Conservation (phyloP, 1,140 invertebrate genomes). For the Chymomyza costata region DNA sequence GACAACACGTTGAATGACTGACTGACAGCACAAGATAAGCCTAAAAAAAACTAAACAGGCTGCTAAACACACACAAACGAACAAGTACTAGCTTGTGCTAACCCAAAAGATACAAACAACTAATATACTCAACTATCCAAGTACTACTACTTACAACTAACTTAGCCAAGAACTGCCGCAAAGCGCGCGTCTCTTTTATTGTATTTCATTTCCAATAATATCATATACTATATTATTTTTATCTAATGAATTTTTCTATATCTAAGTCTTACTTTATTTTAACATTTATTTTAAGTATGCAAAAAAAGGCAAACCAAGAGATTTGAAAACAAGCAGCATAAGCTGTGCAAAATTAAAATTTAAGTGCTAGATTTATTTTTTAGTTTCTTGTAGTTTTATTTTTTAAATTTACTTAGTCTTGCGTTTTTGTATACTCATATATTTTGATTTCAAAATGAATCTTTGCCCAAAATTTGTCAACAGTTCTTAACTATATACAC, state of each 20-base stretch:
- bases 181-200: constrained; percentile 49
- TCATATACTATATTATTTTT: constrained; percentile 37
- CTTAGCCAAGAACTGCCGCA: constrained; percentile 36
- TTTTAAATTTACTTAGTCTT: too few relatives aligned
- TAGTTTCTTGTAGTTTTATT: constrained; percentile 32
- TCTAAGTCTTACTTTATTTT: constrained; percentile 59
- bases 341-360: constrained; percentile 37
- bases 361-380: constrained; percentile 50
- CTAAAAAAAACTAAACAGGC: too few relatives aligned
- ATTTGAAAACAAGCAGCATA: constrained; percentile 49
- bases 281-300: constrained; percentile 63
- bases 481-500: too few relatives aligned
- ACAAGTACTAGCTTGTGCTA: background rate
- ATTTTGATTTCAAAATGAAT: too few relatives aligned
- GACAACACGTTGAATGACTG: too few relatives aligned
- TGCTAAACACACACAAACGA: too few relatives aligned
- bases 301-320: constrained; percentile 48
- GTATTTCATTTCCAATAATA: constrained; percentile 18
- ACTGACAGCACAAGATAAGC: too few relatives aligned
- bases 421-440: too few relatives aligned
- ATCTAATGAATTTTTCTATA: constrained; percentile 39
- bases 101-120: constrained; percentile 11
- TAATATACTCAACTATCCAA: constrained; percentile 9
- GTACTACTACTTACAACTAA: constrained; percentile 21
- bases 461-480: too few relatives aligned